A percentile compares a stretch with the other conserved stretches of the same genome.
These are phyloP conservation scores for Lordiphosa mommai DNA, from an alignment of 1,140 invertebrate genomes.

Conservation along the genomic window DNA sequence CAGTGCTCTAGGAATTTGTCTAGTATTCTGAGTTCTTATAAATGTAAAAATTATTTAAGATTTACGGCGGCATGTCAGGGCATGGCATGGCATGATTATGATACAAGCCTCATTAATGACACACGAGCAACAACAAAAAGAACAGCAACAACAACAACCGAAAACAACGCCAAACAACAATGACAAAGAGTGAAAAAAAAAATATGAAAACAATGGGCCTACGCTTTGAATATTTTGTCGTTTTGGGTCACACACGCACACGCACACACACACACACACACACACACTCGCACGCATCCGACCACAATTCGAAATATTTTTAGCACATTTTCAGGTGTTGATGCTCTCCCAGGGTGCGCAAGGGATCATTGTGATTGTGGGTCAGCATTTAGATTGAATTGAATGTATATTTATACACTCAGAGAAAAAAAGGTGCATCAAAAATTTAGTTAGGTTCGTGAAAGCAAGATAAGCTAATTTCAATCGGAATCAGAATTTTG, in stretches of 20 bases:
- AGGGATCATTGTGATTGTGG: constrained; percentile 13
- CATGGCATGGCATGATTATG: constrained; percentile 29
- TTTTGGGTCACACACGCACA: constrained; percentile 44
- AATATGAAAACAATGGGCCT: constrained; percentile 38
- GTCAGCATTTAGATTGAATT: neutral
- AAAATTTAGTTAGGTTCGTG: no score
- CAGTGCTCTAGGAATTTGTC: constrained; percentile 13
- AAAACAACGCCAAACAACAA: constrained; percentile 3
- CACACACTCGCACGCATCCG: neutral
- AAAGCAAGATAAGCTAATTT: no score
- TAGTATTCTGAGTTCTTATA: neutral
- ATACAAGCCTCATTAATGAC: constrained; percentile 34
- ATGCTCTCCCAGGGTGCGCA: constrained; percentile 43
- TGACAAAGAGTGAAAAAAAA: constrained; percentile 3
- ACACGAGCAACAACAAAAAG: constrained; percentile 34
- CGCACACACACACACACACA: neutral
- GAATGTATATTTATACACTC: constrained; percentile 5
- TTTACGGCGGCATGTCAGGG: constrained; percentile 37
- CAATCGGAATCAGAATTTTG: no score
- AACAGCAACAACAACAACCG: constrained; percentile 24
- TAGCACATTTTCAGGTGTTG: constrained; percentile 54
- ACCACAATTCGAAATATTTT: constrained; percentile 42
- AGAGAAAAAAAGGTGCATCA: no score
- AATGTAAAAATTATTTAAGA: constrained; percentile 50
- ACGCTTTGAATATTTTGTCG: constrained; percentile 32